Evolutionary conservation across 2,113 vertebrate genomes (phyloP).

Genomic region (Nothoprocta pentlandii): DNA sequence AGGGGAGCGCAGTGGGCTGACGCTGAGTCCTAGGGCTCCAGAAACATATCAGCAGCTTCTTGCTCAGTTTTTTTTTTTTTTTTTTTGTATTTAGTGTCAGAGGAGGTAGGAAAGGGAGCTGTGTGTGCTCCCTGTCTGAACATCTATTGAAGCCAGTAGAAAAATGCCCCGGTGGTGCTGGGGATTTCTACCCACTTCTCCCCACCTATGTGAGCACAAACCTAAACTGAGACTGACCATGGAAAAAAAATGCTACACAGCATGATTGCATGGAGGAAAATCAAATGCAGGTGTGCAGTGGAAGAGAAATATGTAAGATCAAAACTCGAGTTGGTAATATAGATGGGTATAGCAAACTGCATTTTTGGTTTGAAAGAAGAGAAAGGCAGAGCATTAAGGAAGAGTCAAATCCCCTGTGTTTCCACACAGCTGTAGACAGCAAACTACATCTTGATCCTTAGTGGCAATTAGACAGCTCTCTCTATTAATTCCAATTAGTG

Average conservation of each 20-base stretch:
- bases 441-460: background rate
- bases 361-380: background rate
- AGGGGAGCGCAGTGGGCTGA: rapidly evolving
- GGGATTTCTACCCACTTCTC: background rate
- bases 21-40: background rate
- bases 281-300: background rate
- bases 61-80: background rate
- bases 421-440: background rate
- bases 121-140: background rate
- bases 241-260: background rate
- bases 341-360: background rate
- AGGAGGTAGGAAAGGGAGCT: background rate
- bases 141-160: background rate
- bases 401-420: background rate
- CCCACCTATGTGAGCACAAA: background rate
- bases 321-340: background rate
- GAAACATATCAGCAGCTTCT: background rate
- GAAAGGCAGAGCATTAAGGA: background rate
- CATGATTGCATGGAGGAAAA: background rate
- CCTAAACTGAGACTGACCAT: background rate
- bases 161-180: background rate
- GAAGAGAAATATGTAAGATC: background rate
- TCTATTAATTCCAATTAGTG: background rate
- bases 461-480: background rate
- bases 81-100: background rate